Conservation (phyloP, 2,113 vertebrate genomes). For the Atrichornis clamosus region DNA sequence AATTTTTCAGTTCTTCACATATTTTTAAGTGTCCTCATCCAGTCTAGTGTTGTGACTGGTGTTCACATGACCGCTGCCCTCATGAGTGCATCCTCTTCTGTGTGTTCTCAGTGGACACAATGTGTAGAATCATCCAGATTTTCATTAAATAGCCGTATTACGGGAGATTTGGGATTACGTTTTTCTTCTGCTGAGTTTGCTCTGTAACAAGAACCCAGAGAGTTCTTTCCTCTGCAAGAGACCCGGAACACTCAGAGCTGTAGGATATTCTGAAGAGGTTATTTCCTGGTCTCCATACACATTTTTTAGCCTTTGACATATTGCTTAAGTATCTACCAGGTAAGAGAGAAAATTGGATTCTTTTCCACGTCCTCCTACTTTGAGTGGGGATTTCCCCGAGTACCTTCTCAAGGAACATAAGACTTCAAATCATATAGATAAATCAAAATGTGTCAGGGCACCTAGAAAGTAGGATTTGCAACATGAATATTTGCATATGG, state of each 20-base stretch:
- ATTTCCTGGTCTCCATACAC: neutral
- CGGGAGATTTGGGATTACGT: neutral
- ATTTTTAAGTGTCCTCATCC: neutral
- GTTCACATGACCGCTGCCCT: neutral
- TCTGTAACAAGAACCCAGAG: neutral
- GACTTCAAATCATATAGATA: neutral
- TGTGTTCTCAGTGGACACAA: neutral
- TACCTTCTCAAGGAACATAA: neutral
- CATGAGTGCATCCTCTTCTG: neutral
- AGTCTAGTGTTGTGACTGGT: neutral
- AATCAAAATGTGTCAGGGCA: neutral
- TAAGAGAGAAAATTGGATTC: neutral
- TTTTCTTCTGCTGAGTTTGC: neutral
- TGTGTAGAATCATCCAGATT: neutral
- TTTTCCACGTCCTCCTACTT: neutral
- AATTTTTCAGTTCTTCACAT: neutral
- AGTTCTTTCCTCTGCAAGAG: neutral
- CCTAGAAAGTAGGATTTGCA: neutral
- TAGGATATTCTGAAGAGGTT: neutral
- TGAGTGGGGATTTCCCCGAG: neutral
- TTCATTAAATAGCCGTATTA: neutral
- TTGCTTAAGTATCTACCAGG: neutral
- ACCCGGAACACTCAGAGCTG: neutral
- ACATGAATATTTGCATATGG: neutral
- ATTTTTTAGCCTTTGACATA: neutral